Base-by-base conservation (phyloP, 1,140 invertebrate genomes). In the Drosophila orosa region DNA sequence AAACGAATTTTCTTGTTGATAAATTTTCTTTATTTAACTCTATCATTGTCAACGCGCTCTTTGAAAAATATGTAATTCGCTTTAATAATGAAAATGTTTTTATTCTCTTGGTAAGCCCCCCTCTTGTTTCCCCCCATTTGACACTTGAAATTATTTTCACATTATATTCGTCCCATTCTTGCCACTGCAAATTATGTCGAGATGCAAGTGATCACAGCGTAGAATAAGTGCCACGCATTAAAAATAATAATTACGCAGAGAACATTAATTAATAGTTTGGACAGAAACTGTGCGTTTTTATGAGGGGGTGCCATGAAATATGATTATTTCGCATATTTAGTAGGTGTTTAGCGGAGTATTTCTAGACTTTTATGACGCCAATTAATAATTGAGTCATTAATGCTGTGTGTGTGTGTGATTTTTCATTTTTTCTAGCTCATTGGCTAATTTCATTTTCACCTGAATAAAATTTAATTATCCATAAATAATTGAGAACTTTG, bases 261-360 rank as follows among this genome's bases (percentile, higher is more conserved):
- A 52, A 71, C 60, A 72, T 76, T 76, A 84, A 83, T 84, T 84
- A 80, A 84, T 80, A 69, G 71, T 58, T 74, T 71, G 40, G 67
- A 71, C 68, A 71, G 52, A 40, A 39, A 33, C 17, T 6, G 42
- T 19, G 29, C 33, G 39, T 33, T 74, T 74, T 75, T 35, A 35
- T 66, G 39, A 45, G 55, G 10, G 44, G 50, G 40, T 42, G 44
- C 54, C 50, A 80, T 80, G 55, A 73, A 77, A 76, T 52, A 68
- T 65, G 50, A 35, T 19, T 47, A 47, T 84, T 79, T 73, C 22
- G 62, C 59, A 66, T 56, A 80, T 82, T 78, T 81, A 86, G 48
- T 78, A 67, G 68, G 65, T 73, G 71, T 87, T 82, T 82, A 82
- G 83, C 61, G 22, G 62, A 50, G 10, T 55, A 35, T 62, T 60